These are phyloP conservation scores for Spilosoma lubricipeda DNA, from an alignment of 2,888 invertebrate species.

Conservation along the genomic window DNA sequence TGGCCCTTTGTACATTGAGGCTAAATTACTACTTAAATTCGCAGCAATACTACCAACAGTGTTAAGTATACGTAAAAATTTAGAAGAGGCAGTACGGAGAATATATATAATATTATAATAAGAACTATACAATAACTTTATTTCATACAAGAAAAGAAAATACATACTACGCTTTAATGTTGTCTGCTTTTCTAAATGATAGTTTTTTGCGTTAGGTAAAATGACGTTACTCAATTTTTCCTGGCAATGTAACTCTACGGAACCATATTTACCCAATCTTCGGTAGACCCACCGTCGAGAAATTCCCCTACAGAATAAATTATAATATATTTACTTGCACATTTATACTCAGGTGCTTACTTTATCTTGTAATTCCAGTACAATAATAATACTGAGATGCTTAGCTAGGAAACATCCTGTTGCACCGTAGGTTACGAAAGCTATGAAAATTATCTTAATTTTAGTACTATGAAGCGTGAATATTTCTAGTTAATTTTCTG, in stretches of 20 bases:
- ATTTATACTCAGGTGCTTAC: neutral
- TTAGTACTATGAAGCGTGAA: neutral
- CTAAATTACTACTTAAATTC: no score
- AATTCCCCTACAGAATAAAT: neutral
- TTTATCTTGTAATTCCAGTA: neutral
- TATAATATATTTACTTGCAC: slow-evolving; percentile 3
- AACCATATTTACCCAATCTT: neutral
- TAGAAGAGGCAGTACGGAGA: no score
- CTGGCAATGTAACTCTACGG: no score
- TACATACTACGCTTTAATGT: neutral
- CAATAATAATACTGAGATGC: neutral
- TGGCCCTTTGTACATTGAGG: no score
- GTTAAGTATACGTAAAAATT: no score
- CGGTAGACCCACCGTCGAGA: neutral
- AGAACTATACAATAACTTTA: no score
- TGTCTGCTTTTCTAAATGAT: neutral
- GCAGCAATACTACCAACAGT: neutral
- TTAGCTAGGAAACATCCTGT: neutral
- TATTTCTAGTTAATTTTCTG: neutral
- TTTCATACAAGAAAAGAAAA: neutral
- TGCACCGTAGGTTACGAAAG: neutral
- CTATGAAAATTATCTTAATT: neutral
- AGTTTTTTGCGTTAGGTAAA: neutral
- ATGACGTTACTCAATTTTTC: neutral
- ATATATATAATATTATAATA: no score